Percentiles rank a stretch among this genome's conserved stretches.
These are phyloP conservation scores for Macaca mulatta DNA, from an alignment of 2,113 vertebrate species.

Conservation along the genomic window DNA sequence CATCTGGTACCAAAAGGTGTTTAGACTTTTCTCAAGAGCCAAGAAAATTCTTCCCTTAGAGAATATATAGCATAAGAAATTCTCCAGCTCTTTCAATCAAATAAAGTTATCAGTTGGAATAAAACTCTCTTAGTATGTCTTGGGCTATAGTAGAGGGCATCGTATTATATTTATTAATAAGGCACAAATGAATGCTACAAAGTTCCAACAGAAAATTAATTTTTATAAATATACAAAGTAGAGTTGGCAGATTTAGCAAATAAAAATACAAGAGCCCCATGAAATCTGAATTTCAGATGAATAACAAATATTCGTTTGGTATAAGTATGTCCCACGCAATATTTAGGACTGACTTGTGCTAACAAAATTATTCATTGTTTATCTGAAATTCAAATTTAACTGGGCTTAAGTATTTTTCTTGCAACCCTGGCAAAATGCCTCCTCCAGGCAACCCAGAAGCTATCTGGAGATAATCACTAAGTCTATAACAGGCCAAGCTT, in stretches of 20 bases:
- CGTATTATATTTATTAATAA: slow-evolving; percentile 45
- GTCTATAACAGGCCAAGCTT: neutral
- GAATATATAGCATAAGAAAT: slow-evolving; percentile 27
- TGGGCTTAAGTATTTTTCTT: neutral
- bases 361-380: neutral
- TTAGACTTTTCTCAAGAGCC: neutral
- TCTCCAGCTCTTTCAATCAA: slow-evolving; percentile 31
- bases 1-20: neutral
- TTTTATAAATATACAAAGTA: slow-evolving; percentile 48
- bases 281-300: slow-evolving; percentile 52
- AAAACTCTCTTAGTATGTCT: slow-evolving; percentile 38
- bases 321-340: neutral
- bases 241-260: slow-evolving; percentile 35
- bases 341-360: neutral
- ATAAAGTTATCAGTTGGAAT: slow-evolving; percentile 46
- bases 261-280: neutral
- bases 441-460: neutral
- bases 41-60: neutral
- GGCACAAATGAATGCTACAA: slow-evolving; percentile 32
- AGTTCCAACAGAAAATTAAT: slow-evolving; percentile 48
- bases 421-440: neutral
- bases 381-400: slow-evolving; percentile 15
- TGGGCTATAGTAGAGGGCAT: neutral
- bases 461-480: neutral
- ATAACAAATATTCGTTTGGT: neutral